Base-by-base conservation (phyloP, 2,797 vertebrate species). In the Helarctos malayanus region DNA sequence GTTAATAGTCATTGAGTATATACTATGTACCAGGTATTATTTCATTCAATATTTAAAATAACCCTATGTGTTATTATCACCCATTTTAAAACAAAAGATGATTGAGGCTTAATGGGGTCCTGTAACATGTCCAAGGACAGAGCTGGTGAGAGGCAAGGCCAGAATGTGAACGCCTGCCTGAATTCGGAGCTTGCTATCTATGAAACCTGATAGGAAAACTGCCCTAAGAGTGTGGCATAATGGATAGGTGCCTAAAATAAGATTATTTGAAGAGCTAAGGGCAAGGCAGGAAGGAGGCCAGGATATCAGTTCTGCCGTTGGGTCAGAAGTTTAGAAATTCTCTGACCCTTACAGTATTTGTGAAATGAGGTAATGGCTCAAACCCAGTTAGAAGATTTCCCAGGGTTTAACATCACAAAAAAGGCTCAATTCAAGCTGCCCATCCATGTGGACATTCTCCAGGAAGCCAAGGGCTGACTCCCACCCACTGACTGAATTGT, bases 281-380 rank as follows among this genome's bases (percentile, higher is more conserved):
- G 27, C 11, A 7, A 79, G 69, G 45, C 35, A 59, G n/a, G 27
- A 59, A 27, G 63, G 41, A 91, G 41, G 29, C 52, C 38, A 59
- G 54, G 49, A 35, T 69, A 7, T 61, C 29, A 16, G 14, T 35
- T 59, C 49, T 29, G 0, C 61, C 25, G 11, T 23, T n/a, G 69
- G 54, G 15, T 41, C 32, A 92, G 14, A 38, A 47, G 52, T 61
- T 85, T 68, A 91, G 68, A 10, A 11, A 61, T 54, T 56, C 61
- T 83, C 19, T 56, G 76, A 56, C 45, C 1, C 25, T 79, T 56
- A 29, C 0, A 8, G 25, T 71, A 52, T 68, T 85, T 89, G 79
- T 59, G 63, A 92, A 89, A 89, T 68, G 85, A 85, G n/a, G 27
- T 85, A 65, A 92, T 4, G 29, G 57, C 75, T 41, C 78, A 47